Base-by-base conservation (phyloP, 1,140 invertebrate species). In the Lepidostoma basale region DNA sequence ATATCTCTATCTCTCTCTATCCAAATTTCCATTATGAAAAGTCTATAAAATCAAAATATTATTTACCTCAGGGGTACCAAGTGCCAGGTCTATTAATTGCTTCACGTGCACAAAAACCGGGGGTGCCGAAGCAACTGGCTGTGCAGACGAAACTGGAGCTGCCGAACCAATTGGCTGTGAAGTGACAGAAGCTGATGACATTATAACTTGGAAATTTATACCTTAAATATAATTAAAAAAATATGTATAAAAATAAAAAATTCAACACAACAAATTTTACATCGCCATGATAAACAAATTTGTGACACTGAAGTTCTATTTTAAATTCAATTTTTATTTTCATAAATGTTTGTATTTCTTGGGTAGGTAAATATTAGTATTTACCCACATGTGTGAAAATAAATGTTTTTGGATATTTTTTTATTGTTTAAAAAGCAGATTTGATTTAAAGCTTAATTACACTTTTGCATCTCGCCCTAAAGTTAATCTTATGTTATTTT, bases 31-130 rank as follows among this genome's bases (percentile, higher is more conserved):
- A n/a, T n/a, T n/a, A n/a, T n/a, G n/a, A n/a, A n/a, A n/a, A n/a
- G n/a, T n/a, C n/a, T n/a, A n/a, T n/a, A n/a, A n/a, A n/a, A n/a
- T n/a, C n/a, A n/a, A n/a, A n/a, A n/a, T n/a, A n/a, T n/a, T n/a
- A n/a, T n/a, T 25, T 40, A 59, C 56, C 10, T 79, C 78, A 1
- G 78, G 78, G 0, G 76, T 70, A 10, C 78, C 78, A 49, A 79
- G 77, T 40, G 78, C 76, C 67, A 79, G 73, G 23, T 79, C 77
- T 12, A 59, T 59, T 12, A 59, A 16, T 12, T 40, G 9, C n/a
- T 25, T 26, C 18, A 59, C n/a, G 22, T 26, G 9, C 25, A 59
- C 20, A 5, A 16, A 59, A 4, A 59, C 56, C 5, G 56, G 56
- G 5, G 39, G 33, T 25, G n/a, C 56, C 12, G 56, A 14, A 5